Base-by-base conservation (phyloP, 2,113 vertebrate species). In the Onychorhynchus coronatus region DNA sequence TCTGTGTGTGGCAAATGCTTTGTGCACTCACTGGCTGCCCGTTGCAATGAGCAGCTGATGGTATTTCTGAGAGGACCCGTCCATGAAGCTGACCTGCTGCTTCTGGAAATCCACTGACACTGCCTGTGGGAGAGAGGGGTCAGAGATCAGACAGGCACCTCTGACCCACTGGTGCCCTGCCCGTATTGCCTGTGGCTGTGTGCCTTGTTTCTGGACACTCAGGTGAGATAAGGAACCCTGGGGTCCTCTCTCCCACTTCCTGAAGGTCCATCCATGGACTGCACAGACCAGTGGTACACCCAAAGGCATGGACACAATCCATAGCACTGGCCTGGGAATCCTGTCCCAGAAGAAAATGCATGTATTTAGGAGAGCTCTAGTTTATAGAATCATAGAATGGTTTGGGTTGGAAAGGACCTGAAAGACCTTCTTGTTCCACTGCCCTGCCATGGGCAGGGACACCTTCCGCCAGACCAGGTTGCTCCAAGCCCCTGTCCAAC, bases 11-110 rank as follows among this genome's bases (percentile, higher is more conserved):
- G 25, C n/a, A 22, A 70, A n/a, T 3, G 11, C 59, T 12, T 14
- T 8, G 35, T 28, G n/a, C 74, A 37, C 96, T 96, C 59, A 99
- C 99, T 98, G 98, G 78, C 98, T 98, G 67, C 99, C 99, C 3
- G 98, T 99, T 28, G 99, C 97, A 35, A 99, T 97, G 56, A 99
- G 98, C 42, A 99, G 97, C 92, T 98, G 98, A 37, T 98, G 91
- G 37, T 99, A 99, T 33, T 23, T 95, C 88, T 98, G 98, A 23
- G 46, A 77, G 30, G 96, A 94, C 2, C 98, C 98, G 3, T 99
- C 98, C 44, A 42, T 91, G 88, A 99, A 96, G 28, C 5, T 87
- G 42, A 98, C 98, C 24, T 18, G 88, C 91, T 98, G 98, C 49
- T 94, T 94, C 47, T 93, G 70, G 19, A 97, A 92, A 88, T 98